These are phyloP conservation scores for Melieria picta DNA, from an alignment of 2,888 invertebrate genomes.

Conservation along the genomic window DNA sequence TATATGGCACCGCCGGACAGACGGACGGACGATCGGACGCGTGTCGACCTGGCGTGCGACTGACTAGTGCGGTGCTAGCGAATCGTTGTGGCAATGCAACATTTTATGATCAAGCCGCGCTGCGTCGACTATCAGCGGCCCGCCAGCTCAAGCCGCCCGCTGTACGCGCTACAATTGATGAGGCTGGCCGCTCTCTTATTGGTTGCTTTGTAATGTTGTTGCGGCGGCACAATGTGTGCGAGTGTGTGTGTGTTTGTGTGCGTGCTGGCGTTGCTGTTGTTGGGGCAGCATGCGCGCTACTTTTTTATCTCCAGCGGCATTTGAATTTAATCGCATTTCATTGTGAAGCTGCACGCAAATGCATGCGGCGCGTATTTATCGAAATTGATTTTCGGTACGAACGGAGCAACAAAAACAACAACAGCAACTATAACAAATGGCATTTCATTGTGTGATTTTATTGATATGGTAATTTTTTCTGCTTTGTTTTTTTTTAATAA, in stretches of 20 bases:
- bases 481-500: neutral
- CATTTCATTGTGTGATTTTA: constrained; percentile 1
- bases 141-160: constrained; percentile 6
- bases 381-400: neutral
- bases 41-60: neutral
- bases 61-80: neutral
- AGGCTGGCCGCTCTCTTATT: constrained; percentile 22
- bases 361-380: constrained; percentile 19
- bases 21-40: neutral
- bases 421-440: too few species aligned
- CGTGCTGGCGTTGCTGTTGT: neutral
- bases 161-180: constrained; percentile 46
- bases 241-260: neutral
- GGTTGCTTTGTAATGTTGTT: neutral
- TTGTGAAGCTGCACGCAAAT: constrained; percentile 46
- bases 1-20: constrained; percentile 21
- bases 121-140: neutral
- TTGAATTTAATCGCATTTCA: constrained; percentile 41
- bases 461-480: constrained; percentile 29
- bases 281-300: constrained; percentile 8
- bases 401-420: neutral
- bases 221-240: too few species aligned
- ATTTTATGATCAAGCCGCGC: constrained; percentile 37
- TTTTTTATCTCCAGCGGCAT: constrained; percentile 18
- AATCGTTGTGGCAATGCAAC: constrained; percentile 31